A percentile compares a stretch with the other conserved stretches of the same genome.
Conservation (phyloP, 2,888 invertebrate genomes). For the Hirtodrosophila histrioides region DNA sequence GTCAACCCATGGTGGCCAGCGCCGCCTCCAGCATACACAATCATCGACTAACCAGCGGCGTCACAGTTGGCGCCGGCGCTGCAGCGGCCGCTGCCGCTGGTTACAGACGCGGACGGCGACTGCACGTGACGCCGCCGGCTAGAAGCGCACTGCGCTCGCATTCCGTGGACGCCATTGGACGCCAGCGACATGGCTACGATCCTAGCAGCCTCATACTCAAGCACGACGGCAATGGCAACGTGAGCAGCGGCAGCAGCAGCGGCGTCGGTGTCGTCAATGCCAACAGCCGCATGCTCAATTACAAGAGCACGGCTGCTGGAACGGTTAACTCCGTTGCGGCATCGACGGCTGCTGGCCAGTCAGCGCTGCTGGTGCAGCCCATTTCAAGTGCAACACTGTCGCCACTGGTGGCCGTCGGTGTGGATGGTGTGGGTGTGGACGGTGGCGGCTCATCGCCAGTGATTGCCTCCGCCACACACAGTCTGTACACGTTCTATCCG, state of each 20-base stretch:
- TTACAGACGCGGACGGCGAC: slow-evolving; percentile 77
- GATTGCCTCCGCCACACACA: slow-evolving; percentile 84
- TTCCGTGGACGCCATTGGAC: slow-evolving; percentile 84
- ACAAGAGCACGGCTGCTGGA: slow-evolving; percentile 64
- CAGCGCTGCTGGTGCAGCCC: slow-evolving; percentile 82
- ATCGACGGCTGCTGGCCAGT: slow-evolving; percentile 68
- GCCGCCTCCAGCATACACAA: slow-evolving; percentile 75
- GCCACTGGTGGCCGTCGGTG: slow-evolving; percentile 69
- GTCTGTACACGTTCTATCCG: slow-evolving; percentile 84
- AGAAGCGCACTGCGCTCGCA: slow-evolving; percentile 81
- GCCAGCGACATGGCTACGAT: slow-evolving; percentile 75
- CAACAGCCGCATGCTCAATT: slow-evolving; percentile 81
- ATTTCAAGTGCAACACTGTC: slow-evolving; percentile 81
- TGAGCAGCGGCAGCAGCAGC: slow-evolving; percentile 59
- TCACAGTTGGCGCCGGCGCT: slow-evolving; percentile 48
- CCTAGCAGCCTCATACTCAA: slow-evolving; percentile 82
- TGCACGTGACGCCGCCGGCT: slow-evolving; percentile 56
- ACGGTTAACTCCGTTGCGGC: slow-evolving; percentile 37
- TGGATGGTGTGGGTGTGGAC: slow-evolving; percentile 71
- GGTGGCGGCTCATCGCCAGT: slow-evolving; percentile 80
- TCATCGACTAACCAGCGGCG: slow-evolving; percentile 77
- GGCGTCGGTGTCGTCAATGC: slow-evolving; percentile 20
- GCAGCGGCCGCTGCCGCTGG: slow-evolving; percentile 56
- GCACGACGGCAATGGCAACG: slow-evolving; percentile 79
- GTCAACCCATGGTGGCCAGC: slow-evolving; percentile 82